These are phyloP conservation scores for Syncerus caffer DNA, from an alignment of 2,797 vertebrate genomes.

Conservation along the genomic window DNA sequence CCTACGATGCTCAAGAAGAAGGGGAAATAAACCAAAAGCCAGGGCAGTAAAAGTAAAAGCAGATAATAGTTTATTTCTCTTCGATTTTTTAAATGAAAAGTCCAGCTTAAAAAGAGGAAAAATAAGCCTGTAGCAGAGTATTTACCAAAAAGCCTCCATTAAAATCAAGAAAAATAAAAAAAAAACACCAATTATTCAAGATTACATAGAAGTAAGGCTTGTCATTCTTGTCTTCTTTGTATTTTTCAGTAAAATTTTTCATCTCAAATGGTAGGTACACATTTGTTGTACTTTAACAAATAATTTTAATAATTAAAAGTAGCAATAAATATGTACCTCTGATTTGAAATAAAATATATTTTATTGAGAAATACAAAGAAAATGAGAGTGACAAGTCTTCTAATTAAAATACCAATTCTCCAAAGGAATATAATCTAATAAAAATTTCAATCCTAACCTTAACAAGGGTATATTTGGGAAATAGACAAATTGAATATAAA, in stretches of 20 bases:
- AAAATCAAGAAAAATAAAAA: not conserved
- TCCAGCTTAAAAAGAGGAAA: not conserved
- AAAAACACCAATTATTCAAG: not conserved
- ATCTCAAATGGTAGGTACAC: not conserved
- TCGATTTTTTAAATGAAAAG: not conserved
- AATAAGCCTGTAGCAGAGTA: not conserved
- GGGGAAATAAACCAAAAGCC: accelerated
- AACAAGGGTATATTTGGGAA: not conserved
- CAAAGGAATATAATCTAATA: not conserved
- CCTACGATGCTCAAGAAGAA: too few relatives aligned
- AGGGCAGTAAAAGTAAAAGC: not conserved
- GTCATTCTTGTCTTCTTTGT: not conserved
- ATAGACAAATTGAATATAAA: not conserved
- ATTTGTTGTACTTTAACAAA: not conserved
- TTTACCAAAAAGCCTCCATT: not conserved
- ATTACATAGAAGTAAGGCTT: not conserved
- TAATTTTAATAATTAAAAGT: not conserved
- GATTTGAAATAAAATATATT: not conserved
- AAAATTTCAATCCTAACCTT: not conserved
- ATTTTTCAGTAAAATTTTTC: not conserved
- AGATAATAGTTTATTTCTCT: too few relatives aligned
- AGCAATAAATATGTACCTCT: not conserved
- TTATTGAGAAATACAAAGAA: not conserved
- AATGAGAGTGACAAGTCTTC: not conserved
- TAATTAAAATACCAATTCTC: not conserved